Evolutionary conservation across 2,888 invertebrate genomes (phyloP), one percentile per base, ranked within the genome.

Genomic region (Mantis religiosa): DNA sequence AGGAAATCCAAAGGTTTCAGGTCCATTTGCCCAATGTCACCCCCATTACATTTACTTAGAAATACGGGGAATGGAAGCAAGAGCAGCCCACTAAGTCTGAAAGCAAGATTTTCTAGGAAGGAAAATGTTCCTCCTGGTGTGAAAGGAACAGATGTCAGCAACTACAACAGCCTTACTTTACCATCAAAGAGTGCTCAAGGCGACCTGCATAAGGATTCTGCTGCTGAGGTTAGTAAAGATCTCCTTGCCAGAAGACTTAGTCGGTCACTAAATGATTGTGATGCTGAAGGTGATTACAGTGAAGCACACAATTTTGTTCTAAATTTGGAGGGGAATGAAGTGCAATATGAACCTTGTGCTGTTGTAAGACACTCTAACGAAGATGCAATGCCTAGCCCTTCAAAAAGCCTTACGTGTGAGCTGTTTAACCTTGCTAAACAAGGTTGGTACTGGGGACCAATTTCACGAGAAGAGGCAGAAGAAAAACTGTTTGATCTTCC

Each of bases 401-500:
- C 89, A 30, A 83, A 87, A 34, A 89, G 89, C 85, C 88, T 91
- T 28, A 89, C 90, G 0, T 88, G 89, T 87, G 90, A 91, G 88
- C 89, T 91, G 28, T 89, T 90, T n/a, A 90, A 91, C 82, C 85
- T 91, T 71, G 89, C 91, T 27, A 88, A 90, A 41, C 88, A 90
- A 88, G 96, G 95, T 83, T 97, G 97, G 97, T 97, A 97, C 92
- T 97, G 97, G 97, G 97, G 97, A 27, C 96, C 97, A 88, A 95
- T 97, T 91, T 95, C 96, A 0, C 94, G 96, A 90, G 94, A 94
- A 82, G 96, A 96, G 92, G 97, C 97, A 0, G 96, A 97, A 92
- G 94, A 95, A 89, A 95, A 95, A 92, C 93, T 97, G 54, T 93
- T 94, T 87, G 95, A 95, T 90, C 95, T 96, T 92, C 95, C 96